Evolutionary conservation across 2,113 vertebrate species (phyloP), one percentile per base, ranked within the genome.

Genomic region (Corydoras sp.): DNA sequence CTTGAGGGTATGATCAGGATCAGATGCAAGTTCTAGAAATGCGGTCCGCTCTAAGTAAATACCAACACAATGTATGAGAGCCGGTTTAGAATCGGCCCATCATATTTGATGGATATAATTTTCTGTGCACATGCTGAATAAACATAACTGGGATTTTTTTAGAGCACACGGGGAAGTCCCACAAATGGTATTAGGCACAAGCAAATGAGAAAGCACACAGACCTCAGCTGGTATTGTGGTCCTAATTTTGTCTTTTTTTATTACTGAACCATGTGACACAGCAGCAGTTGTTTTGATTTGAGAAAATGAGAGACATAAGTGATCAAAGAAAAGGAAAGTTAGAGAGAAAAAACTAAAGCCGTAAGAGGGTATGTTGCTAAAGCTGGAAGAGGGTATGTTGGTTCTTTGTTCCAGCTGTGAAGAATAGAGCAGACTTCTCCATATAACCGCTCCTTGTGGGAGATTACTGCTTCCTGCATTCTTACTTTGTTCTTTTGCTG

Each of bases 381-480:
- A 24, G 49, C 51, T 18, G 51, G 15, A 59, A 18, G 48, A 15
- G 13, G 12, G 54, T 60, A 61, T 18, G 32, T 30, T 30, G 13
- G 54, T 58, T 18, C 63, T 65, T 15, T 50, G 54, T 29, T 58
- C 62, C 62, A 72, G 54, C 67, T 75, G 66, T 58, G 49, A 48
- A 30, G 53, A 64, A 60, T 63, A 54, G 8, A 11, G 58, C n/a
- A 61, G 9, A 32, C 64, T 48, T 31, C 53, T 58, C 49, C 24
- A 62, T 65, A 65, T 69, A 70, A 73, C 43, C 49, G 7, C 12
- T 48, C 79, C 65, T 59, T 67, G 80, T 65, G 66, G 70, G 76
- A 56, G 54, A 81, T 79, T 77, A 56, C 72, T 31, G 65, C 59
- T 78, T 74, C 65, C 43, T 75, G 69, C 71, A 81, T 75, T 72